Base-by-base conservation (phyloP, 1,140 invertebrate genomes). In the Euwallacea fornicatus region DNA sequence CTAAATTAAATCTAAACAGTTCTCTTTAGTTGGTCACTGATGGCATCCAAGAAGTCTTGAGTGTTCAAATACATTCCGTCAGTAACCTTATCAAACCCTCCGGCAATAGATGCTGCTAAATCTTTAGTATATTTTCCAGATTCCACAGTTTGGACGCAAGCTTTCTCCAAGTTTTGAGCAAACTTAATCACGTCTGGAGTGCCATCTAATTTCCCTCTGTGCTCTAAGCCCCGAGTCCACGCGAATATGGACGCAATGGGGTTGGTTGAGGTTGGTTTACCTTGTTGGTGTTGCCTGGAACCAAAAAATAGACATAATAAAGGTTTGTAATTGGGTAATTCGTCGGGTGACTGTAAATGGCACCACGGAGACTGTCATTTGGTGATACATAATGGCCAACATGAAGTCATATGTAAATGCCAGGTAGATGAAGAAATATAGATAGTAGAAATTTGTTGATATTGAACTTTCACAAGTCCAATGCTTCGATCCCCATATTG, bases 221-320 rank as follows among this genome's bases (percentile, higher is more conserved):
- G 94, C 50, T 87, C 84, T 16, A 96, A 84, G 10, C 94, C 94
- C 53, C 93, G 82, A 2, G 93, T 94, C 94, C 94, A 97, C 1
- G 94, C 94, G 85, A 93, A 97, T 74, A 97, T 96, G 7, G 93
- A 95, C 6, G 94, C 94, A 73, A 96, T 93, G 16, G 94, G 92
- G 84, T 96, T 96, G 44, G 94, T 96, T 56, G 92, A 95, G 2
- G 94, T 96, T 74, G 89, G 88, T 78, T 90, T 87, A 33, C 93
- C 93, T 82, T 91, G 88, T 81, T 93, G 91, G 80, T 92, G 90
- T 84, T 88, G 83, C 66, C 86, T 86, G 71, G 54, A 81, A 77
- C 54, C 1, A 33, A 33, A 33, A 33, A 1, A 33, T 33, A 33
- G 21, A 33, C 21, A 33, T 33, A 33, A 4, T 2, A 33, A 33